phyloP scores from a whole-genome alignment of 2,888 invertebrate genomes.

The Eulithis testata region DNA sequence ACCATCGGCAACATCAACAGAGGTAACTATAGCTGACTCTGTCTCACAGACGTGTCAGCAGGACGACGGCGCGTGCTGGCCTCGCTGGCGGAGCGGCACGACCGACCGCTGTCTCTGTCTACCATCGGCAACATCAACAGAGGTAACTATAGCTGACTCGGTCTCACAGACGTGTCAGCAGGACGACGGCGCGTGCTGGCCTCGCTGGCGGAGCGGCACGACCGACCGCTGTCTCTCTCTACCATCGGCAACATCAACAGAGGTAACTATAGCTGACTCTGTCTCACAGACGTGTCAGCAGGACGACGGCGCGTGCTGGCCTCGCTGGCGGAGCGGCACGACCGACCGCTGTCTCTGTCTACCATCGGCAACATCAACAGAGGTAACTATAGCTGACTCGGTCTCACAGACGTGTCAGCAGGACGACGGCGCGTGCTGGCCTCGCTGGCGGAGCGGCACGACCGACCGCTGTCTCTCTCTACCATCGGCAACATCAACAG shows the following conservation, averaged over 20 bases:
- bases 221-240: constrained; percentile 54
- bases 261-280: too few relatives aligned
- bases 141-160: too few relatives aligned
- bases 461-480: constrained; percentile 54
- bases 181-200: constrained; percentile 79
- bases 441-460: constrained; percentile 53
- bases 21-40: too few relatives aligned
- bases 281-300: constrained; percentile 62
- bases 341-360: constrained; percentile 54
- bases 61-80: constrained; percentile 79
- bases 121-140: constrained; percentile 74
- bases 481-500: constrained; percentile 74
- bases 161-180: constrained; percentile 62
- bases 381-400: too few relatives aligned
- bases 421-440: constrained; percentile 79
- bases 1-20: constrained; percentile 74
- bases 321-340: constrained; percentile 53
- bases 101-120: constrained; percentile 54
- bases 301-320: constrained; percentile 79
- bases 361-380: constrained; percentile 74
- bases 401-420: constrained; percentile 62
- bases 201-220: constrained; percentile 53
- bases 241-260: constrained; percentile 74
- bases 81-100: constrained; percentile 53
- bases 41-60: constrained; percentile 62